These are phyloP conservation scores for Scaptomyza montana DNA, from an alignment of 1,140 invertebrate species.

Conservation along the genomic window DNA sequence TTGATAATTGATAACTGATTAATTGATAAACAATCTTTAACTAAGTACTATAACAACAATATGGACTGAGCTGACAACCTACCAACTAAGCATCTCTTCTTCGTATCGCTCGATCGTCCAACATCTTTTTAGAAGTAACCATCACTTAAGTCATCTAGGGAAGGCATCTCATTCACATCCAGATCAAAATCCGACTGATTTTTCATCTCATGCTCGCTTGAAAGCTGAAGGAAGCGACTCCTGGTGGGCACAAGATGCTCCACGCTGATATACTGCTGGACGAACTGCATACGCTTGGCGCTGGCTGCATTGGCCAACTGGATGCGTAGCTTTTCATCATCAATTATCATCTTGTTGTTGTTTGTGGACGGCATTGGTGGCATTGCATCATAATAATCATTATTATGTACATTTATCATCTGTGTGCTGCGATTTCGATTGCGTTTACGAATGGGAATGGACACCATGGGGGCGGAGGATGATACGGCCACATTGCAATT, in stretches of 20 bases:
- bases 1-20: not conserved
- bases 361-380: too few relatives aligned
- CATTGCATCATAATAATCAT: too few relatives aligned
- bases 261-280: not conserved
- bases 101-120: not conserved
- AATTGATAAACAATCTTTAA: not conserved
- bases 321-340: constrained; percentile 1
- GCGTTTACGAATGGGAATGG: not conserved
- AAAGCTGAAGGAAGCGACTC: not conserved
- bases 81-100: not conserved
- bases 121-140: too few relatives aligned
- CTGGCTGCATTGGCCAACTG: constrained; percentile 8
- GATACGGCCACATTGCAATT: too few relatives aligned
- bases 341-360: not conserved
- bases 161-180: too few relatives aligned
- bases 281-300: constrained; percentile 16
- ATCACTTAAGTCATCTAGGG: too few relatives aligned
- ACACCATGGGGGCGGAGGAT: not conserved
- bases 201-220: too few relatives aligned
- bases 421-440: too few relatives aligned
- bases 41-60: not conserved
- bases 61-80: not conserved
- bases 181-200: too few relatives aligned
- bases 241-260: constrained; percentile 24
- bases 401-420: not conserved